These are phyloP conservation scores for Bucorvus abyssinicus DNA, from an alignment of 2,797 vertebrate species.

Conservation along the genomic window DNA sequence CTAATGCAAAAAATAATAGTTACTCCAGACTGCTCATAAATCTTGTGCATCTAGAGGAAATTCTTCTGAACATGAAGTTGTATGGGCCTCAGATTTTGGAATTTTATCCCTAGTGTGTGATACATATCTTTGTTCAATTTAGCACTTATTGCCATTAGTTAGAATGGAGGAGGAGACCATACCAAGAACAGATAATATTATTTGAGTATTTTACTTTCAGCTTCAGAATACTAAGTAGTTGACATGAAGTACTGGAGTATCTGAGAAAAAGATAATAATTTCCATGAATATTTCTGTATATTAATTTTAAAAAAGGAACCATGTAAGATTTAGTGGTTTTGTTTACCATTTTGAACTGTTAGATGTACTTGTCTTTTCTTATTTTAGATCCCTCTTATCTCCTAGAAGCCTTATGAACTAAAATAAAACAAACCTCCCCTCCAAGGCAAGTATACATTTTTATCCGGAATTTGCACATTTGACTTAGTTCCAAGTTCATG, in stretches of 20 bases:
- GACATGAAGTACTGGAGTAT: not conserved
- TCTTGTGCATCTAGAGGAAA: not conserved
- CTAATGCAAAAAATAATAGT: not conserved
- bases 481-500: constrained; percentile 63
- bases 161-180: not conserved
- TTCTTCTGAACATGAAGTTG: not conserved
- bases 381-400: constrained; percentile 49
- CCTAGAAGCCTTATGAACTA: constrained; percentile 38
- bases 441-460: constrained; percentile 53
- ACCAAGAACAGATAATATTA: not conserved
- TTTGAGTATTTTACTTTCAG: not conserved
- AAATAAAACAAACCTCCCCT: constrained; percentile 53
- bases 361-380: constrained; percentile 26
- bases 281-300: not conserved
- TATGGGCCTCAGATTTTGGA: not conserved
- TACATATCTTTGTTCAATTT: not conserved
- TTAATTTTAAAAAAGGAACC: constrained; percentile 11
- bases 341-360: constrained; percentile 37
- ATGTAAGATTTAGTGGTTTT: constrained; percentile 9
- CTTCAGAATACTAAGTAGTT: not conserved
- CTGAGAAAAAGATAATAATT: not conserved
- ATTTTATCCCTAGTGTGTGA: not conserved
- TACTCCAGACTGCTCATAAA: not conserved
- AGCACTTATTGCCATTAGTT: not conserved
- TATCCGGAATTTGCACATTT: constrained; percentile 56